These are phyloP conservation scores for Tetramorium simillimum DNA, from an alignment of 1,140 invertebrate genomes.

Conservation along the genomic window DNA sequence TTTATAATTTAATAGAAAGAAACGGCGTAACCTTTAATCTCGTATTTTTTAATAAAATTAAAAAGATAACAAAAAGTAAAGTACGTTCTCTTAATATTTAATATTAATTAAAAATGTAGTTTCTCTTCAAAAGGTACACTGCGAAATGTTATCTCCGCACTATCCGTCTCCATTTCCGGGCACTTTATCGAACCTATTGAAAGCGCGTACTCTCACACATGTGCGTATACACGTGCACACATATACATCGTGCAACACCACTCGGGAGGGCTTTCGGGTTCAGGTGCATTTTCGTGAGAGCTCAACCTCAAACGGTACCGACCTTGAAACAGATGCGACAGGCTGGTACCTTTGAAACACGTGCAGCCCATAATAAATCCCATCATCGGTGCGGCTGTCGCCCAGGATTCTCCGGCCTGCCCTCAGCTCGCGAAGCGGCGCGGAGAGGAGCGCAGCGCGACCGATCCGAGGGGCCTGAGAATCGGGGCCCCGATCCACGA, in stretches of 20 bases:
- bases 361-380: slow-evolving; percentile 94
- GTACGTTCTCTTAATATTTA: neutral
- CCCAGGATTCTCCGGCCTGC: slow-evolving; percentile 48
- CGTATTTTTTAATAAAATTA: neutral
- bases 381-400: slow-evolving; percentile 68
- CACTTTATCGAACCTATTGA: slow-evolving; percentile 2
- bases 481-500: slow-evolving; percentile 47
- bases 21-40: neutral
- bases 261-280: neutral
- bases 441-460: slow-evolving; percentile 42
- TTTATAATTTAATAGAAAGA: neutral
- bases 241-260: slow-evolving; percentile 8
- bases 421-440: slow-evolving; percentile 51
- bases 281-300: neutral
- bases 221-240: neutral
- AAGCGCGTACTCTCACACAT: neutral
- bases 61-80: neutral
- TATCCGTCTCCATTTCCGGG: neutral
- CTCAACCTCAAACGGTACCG: slow-evolving; percentile 46
- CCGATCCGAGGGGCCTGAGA: slow-evolving; percentile 50
- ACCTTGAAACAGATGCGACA: slow-evolving; percentile 84
- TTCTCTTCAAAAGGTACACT: neutral
- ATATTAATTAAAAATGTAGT: neutral
- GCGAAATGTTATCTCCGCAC: neutral
- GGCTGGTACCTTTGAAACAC: slow-evolving; percentile 92